Base-by-base conservation (phyloP, 2,888 invertebrate genomes). In the Agonopterix arenella region DNA sequence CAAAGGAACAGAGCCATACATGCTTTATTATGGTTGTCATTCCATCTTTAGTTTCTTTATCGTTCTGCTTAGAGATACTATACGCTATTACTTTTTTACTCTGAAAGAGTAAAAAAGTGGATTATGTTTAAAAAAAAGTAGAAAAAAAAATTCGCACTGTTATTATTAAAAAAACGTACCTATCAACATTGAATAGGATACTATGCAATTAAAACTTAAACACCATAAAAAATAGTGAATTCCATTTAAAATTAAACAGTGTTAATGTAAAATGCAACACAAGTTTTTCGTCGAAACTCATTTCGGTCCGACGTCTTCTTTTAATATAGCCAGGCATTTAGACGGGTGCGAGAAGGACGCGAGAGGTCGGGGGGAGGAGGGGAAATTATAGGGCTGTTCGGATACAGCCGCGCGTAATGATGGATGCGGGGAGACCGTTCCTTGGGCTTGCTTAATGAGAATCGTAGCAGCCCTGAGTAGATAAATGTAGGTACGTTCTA, bases 301-400 rank as follows among this genome's bases (percentile, higher is more conserved):
- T 83, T 80, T 77, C 64, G 60, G 64, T 59, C 63, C 67, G 58
- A 73, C 73, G 70, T 81, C 80, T 82, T 76, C 76, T 80, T 81
- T 76, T 82, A 80, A 79, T 80, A 75, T 69, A 71, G 63, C 63
- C 61, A 64, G 58, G 58, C 64, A 55, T 62, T 66, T 55, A 47
- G 43, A 36, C 40, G 53, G 44, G 60, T 53, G 63, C 56, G 56
- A 63, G 57, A 13, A 60, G 58, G 56, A 59, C 53, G 68, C 44
- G 62, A 64, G 61, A 56, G 64, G 59, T 66, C 51, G 59, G 60
- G 56, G 61, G 68, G 70, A 62, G 57, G 66, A 54, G 55, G 66
- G 70, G 68, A 86, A 86, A 88, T 88, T 86, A 86, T 79, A 88
- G 86, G 84, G 84, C 68, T 83, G 80, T 73, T 74, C 61, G 73